phyloP scores from a whole-genome alignment of 2,113 vertebrate genomes.

The Paramormyrops kingsleyae region DNA sequence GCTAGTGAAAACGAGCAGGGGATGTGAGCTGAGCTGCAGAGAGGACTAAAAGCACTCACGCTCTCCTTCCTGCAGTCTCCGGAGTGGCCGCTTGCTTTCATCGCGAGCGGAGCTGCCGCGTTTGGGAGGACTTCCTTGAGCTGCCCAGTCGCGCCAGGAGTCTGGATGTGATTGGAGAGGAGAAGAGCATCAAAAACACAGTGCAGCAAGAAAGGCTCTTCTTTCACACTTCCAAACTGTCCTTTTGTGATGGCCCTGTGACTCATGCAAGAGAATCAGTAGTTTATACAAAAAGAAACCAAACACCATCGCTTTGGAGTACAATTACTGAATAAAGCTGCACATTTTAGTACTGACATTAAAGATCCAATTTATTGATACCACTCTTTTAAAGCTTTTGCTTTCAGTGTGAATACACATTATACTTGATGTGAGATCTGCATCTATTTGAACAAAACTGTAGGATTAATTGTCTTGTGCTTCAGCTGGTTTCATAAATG shows the following conservation, averaged over 20 bases:
- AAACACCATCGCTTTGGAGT: neutral
- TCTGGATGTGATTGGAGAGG: conserved; percentile 27
- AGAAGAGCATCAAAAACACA: conserved; percentile 15
- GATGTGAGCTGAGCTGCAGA: neutral
- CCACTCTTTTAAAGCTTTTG: neutral
- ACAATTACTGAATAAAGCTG: neutral
- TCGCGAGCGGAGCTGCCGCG: conserved; percentile 16
- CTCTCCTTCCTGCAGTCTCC: conserved; percentile 32
- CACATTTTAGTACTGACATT: neutral
- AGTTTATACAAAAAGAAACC: neutral
- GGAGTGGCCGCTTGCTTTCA: conserved; percentile 32
- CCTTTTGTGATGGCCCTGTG: neutral
- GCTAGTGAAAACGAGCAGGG: neutral
- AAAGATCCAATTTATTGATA: neutral
- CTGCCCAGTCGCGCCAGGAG: neutral
- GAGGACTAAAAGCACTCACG: conserved; percentile 24
- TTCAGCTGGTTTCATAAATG: neutral
- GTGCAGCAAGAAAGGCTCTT: neutral
- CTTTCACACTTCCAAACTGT: neutral
- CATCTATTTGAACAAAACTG: neutral
- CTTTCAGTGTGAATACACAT: neutral
- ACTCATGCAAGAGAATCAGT: neutral
- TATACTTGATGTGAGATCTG: neutral
- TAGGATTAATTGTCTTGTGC: neutral
- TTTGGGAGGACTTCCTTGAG: neutral